Percentiles rank a stretch among this genome's conserved stretches.
These are phyloP conservation scores for Andricus grossulariae DNA, from an alignment of 1,140 invertebrate species.

Conservation along the genomic window DNA sequence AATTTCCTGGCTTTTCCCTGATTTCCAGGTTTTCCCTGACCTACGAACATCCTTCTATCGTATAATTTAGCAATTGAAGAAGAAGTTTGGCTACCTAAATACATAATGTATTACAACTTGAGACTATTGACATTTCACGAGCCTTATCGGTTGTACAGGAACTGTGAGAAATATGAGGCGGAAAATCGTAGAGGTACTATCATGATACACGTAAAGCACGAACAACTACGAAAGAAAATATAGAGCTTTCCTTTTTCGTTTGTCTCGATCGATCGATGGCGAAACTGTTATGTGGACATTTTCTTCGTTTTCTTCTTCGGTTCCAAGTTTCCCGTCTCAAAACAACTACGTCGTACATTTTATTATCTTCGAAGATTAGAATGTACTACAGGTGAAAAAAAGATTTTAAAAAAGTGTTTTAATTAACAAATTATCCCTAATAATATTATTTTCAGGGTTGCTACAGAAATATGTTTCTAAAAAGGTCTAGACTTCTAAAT, in stretches of 20 bases:
- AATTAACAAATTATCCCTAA: too few species aligned
- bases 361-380: too few species aligned
- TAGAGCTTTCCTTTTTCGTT: constrained; percentile 4
- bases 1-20: too few species aligned
- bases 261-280: not conserved
- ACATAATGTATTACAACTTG: not conserved
- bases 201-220: constrained; percentile 13
- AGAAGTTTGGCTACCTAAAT: not conserved
- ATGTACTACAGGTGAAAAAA: too few species aligned
- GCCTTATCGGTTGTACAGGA: not conserved
- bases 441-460: too few species aligned
- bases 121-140: not conserved
- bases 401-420: too few species aligned
- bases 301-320: not conserved
- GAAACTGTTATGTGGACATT: not conserved
- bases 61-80: not conserved
- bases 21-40: too few species aligned
- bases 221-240: not conserved
- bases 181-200: constrained; percentile 12
- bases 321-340: not conserved
- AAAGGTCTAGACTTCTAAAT: too few species aligned
- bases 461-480: too few species aligned
- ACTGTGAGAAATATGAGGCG: not conserved
- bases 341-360: not conserved
- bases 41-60: not conserved